These are phyloP conservation scores for Agrypnus murinus DNA, from an alignment of 2,888 invertebrate genomes.

Conservation along the genomic window DNA sequence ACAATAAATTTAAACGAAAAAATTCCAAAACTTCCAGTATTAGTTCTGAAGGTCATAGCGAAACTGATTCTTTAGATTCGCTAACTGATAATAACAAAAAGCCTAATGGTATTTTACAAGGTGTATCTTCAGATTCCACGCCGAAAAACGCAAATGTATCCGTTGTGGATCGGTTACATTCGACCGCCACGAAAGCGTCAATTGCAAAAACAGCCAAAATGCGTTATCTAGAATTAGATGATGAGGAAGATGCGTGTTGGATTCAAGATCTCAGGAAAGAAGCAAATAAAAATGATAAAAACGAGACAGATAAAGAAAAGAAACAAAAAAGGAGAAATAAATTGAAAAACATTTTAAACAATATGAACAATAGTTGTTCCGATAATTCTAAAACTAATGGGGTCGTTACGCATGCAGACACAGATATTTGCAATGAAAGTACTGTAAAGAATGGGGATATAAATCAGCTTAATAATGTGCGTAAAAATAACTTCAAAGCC, in stretches of 20 bases:
- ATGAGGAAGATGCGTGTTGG: conserved; percentile 39
- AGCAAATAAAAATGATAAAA: conserved; percentile 5
- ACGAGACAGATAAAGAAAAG: conserved; percentile 17
- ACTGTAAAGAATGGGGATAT: not conserved
- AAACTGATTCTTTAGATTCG: conserved; percentile 78
- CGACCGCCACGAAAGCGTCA: conserved; percentile 76
- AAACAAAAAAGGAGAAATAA: conserved; percentile 52
- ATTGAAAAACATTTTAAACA: conserved; percentile 45
- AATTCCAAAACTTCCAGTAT: conserved; percentile 71
- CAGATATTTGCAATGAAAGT: not conserved
- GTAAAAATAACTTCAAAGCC: not conserved
- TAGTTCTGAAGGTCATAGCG: conserved; percentile 79
- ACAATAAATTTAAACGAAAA: not conserved
- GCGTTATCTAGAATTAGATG: conserved; percentile 72
- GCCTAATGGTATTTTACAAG: not conserved
- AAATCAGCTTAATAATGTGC: not conserved
- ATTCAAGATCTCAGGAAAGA: conserved; percentile 33
- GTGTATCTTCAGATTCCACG: conserved; percentile 49
- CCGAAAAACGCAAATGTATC: conserved; percentile 59
- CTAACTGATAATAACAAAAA: conserved; percentile 49
- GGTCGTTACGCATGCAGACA: not conserved
- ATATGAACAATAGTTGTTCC: conserved; percentile 10
- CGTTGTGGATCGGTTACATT: conserved; percentile 74
- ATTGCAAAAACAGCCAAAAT: conserved; percentile 77
- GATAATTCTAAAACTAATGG: not conserved